A percentile compares a stretch with the other conserved stretches of the same genome.
Evolutionary conservation across 2,888 invertebrate species (phyloP).

Genomic region (Calliphora vomitoria): DNA sequence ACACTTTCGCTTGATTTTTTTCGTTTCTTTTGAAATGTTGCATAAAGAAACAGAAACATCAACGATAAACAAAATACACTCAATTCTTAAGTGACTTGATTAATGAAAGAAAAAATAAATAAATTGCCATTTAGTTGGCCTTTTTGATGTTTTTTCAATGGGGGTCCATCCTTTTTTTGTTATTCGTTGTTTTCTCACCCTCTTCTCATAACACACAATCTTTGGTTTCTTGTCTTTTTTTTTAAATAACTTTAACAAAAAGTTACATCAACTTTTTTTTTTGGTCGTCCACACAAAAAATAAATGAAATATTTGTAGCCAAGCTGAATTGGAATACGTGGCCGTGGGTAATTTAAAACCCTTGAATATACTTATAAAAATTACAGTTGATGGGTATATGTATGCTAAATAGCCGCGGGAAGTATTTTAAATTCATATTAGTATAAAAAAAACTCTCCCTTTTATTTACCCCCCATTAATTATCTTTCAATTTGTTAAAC

Average conservation of each 20-base stretch:
- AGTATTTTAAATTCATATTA: slow-evolving; percentile 45
- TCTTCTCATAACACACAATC: neutral
- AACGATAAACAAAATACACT: slow-evolving; percentile 28
- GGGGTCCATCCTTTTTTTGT: slow-evolving; percentile 35
- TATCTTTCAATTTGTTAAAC: slow-evolving; percentile 70
- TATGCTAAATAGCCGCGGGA: slow-evolving; percentile 54
- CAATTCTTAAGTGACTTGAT: slow-evolving; percentile 66
- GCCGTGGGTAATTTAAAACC: slow-evolving; percentile 30
- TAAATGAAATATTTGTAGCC: neutral
- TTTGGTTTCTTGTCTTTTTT: slow-evolving; percentile 50
- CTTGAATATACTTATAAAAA: neutral
- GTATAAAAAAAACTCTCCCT: slow-evolving; percentile 25
- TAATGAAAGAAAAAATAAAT: slow-evolving; percentile 71
- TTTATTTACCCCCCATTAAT: slow-evolving; percentile 63
- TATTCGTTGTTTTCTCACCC: neutral
- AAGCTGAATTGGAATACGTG: neutral
- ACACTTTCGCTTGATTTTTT: slow-evolving; percentile 48
- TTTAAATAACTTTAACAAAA: slow-evolving; percentile 42
- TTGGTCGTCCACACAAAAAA: neutral
- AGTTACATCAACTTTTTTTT: slow-evolving; percentile 34
- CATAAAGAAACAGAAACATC: slow-evolving; percentile 5
- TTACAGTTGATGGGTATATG: neutral
- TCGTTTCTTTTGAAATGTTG: neutral
- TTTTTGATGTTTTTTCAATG: slow-evolving; percentile 68
- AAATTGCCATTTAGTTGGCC: slow-evolving; percentile 69